Evolutionary conservation across 1,140 invertebrate species (phyloP), one percentile per base, ranked within the genome.

Genomic region (Oncopodura yosiiana): DNA sequence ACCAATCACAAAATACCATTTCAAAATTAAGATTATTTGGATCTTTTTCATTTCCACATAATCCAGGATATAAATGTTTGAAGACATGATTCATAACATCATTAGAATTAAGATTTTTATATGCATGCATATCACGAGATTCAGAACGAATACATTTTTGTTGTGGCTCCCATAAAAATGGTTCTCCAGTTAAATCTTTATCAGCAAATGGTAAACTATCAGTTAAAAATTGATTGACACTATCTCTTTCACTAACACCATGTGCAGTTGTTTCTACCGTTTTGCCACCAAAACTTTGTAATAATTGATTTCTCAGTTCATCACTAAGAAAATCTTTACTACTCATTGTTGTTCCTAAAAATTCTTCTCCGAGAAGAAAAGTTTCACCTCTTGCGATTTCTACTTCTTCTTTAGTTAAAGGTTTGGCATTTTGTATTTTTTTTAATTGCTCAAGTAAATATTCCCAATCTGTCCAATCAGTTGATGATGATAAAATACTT

Each of bases 1-100:
- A 18, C 58, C 58, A 60, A 24, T 60, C 58, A n/a, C 53, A 50
- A 29, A 60, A 60, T 3, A 45, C 38, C 29, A 60, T 23, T 53
- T 60, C 16, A 51, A 36, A 30, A 51, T 9, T 42, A 26, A 49
- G 8, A 27, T 54, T 29, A 23, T 54, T 49, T n/a, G 37, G 49
- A 3, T 27, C 30, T 4, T 51, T 30, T 21, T 11, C 16, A 14
- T 24, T 39, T 14, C 9, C 44, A 32, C 41, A 34, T 14, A 54
- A 18, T 18, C 51, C 55, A 0, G 57, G 57, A 19, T 54, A 59
- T 1, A 59, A n/a, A 2, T 14, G 26, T 44, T 36, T 39, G 4
- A 59, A 34, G n/a, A 54, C 42, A 24, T 42, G 32, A 23, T 37
- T 8, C 8, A n/a, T n/a, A n/a, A 44, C 30, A 24, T 57, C 48